A percentile compares a stretch with the other conserved stretches of the same genome.
phyloP scores from a whole-genome alignment of 1,140 invertebrate species.

The Gonatopus flavifemur region DNA sequence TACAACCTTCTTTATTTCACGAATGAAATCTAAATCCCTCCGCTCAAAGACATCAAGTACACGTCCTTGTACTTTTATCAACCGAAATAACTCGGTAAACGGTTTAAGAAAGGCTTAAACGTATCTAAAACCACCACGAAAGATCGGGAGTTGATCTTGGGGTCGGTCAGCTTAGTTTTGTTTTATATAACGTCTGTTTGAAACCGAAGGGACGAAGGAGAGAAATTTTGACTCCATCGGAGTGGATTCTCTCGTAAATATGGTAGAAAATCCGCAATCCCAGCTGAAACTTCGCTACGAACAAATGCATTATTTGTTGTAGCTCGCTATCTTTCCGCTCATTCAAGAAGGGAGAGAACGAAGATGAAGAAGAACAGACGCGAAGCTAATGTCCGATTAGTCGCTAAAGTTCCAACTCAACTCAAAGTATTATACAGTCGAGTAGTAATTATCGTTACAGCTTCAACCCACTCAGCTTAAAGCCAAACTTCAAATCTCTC shows the following conservation, averaged over 20 bases:
- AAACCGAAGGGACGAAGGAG: conserved; percentile 40
- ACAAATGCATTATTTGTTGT: conserved; percentile 26
- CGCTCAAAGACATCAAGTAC: no score
- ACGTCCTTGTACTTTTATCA: no score
- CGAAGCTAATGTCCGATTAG: conserved; percentile 19
- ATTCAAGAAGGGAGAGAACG: neutral
- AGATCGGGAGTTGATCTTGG: conserved; percentile 25
- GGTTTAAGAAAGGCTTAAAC: conserved; percentile 25
- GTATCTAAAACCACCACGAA: conserved; percentile 28
- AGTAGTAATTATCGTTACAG: conserved; percentile 33
- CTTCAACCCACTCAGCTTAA: conserved; percentile 10
- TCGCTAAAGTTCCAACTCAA: conserved; percentile 16
- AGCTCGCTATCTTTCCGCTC: neutral
- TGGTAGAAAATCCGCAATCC: conserved; percentile 34
- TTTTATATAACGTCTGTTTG: conserved; percentile 59
- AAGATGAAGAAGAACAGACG: conserved; percentile 10
- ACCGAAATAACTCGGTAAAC: neutral
- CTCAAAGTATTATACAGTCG: conserved; percentile 18
- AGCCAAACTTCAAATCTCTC: conserved; percentile 5
- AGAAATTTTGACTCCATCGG: conserved; percentile 14
- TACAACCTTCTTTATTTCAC: no score
- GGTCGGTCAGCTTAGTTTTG: conserved; percentile 31
- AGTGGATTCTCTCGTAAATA: neutral
- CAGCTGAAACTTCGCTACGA: conserved; percentile 20
- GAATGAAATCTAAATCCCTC: no score